These are phyloP conservation scores for Chrysolina oricalcia DNA, from an alignment of 2,888 invertebrate species.

Conservation along the genomic window DNA sequence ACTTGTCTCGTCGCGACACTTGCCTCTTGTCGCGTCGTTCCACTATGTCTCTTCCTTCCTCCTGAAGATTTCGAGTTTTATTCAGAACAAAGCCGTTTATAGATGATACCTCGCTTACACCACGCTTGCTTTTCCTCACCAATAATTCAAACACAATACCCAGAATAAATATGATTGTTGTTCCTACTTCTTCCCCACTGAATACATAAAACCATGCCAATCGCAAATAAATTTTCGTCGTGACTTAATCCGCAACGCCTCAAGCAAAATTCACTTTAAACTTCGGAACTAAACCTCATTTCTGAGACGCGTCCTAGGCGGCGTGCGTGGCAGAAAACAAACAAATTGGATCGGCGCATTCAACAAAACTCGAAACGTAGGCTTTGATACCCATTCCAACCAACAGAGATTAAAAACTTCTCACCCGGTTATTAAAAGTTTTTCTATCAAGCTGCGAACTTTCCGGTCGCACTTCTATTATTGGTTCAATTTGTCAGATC, in stretches of 20 bases:
- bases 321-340: conserved; percentile 17
- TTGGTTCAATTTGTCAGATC: conserved; percentile 53
- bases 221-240: background rate
- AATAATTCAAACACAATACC: too few species aligned
- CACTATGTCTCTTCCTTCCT: too few species aligned
- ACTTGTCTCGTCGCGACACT: too few species aligned
- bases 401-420: conserved; percentile 40
- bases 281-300: conserved; percentile 11
- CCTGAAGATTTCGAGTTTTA: too few species aligned
- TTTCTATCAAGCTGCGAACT: conserved; percentile 51
- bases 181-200: too few species aligned
- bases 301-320: background rate
- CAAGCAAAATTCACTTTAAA: conserved; percentile 17
- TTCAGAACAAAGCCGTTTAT: too few species aligned
- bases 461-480: conserved; percentile 49
- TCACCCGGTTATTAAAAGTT: conserved; percentile 52
- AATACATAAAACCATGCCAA: background rate
- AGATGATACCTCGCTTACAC: too few species aligned
- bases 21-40: too few species aligned
- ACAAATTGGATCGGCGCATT: conserved; percentile 23
- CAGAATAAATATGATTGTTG: too few species aligned
- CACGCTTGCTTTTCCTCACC: too few species aligned
- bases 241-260: background rate
- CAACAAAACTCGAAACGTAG: conserved; percentile 5
- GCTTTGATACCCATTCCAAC: background rate